A percentile compares a stretch with the other conserved stretches of the same genome.
Conservation (phyloP, 2,113 vertebrate genomes). For the Callopanchax toddi region DNA sequence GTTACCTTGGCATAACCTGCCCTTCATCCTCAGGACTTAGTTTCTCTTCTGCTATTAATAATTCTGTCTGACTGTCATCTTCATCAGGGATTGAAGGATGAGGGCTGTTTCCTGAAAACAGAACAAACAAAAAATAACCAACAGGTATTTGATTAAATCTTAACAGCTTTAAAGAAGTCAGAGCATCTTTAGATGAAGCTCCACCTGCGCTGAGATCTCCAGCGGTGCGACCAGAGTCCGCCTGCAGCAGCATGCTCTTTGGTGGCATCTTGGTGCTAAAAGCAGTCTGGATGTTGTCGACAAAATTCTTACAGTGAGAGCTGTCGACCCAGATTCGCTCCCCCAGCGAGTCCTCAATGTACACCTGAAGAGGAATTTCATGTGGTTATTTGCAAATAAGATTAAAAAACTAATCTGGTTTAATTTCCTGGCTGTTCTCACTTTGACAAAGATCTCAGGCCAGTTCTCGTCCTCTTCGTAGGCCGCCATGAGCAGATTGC, state of each 20-base stretch:
- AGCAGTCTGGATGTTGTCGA: slow-evolving; percentile 97
- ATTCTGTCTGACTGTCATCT: slow-evolving; percentile 94
- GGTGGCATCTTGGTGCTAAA: slow-evolving; percentile 96
- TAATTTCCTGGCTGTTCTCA: slow-evolving; percentile 28
- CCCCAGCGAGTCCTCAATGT: slow-evolving; percentile 96
- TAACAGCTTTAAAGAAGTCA: not conserved
- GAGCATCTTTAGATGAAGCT: slow-evolving; percentile 1
- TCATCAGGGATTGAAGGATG: slow-evolving; percentile 95
- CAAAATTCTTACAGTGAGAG: slow-evolving; percentile 94
- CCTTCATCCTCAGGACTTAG: slow-evolving; percentile 96
- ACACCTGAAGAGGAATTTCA: slow-evolving; percentile 82
- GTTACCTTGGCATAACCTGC: slow-evolving; percentile 96
- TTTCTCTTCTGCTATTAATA: slow-evolving; percentile 97
- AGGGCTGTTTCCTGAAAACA: slow-evolving; percentile 89
- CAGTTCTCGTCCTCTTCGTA: slow-evolving; percentile 99
- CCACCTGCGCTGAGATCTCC: slow-evolving; percentile 94
- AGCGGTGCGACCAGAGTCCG: slow-evolving; percentile 84
- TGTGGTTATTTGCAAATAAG: not conserved
- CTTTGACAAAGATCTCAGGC: slow-evolving; percentile 99
- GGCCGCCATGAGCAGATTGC: slow-evolving; percentile 96
- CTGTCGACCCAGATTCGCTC: slow-evolving; percentile 99
- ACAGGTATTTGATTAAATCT: not conserved
- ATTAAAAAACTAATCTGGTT: not conserved
- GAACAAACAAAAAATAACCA: not conserved
- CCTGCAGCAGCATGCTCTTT: slow-evolving; percentile 92